Conservation (phyloP, 2,113 vertebrate genomes). For the Percina caprodes region DNA sequence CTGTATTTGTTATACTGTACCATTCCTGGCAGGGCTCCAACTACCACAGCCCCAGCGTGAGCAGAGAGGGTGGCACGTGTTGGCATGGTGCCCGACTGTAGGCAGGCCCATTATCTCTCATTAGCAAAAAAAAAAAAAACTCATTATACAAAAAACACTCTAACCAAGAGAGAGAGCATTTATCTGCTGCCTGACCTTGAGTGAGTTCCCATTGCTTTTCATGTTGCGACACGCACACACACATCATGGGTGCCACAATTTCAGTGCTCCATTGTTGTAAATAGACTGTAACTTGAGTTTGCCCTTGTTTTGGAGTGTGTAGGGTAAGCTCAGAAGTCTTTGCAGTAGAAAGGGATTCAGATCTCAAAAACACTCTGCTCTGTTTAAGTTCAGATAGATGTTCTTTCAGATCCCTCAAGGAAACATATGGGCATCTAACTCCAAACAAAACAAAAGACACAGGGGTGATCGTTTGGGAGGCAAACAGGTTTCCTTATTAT, state of each 20-base stretch:
- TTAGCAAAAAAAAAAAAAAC: slow-evolving; percentile 77
- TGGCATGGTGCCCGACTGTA: slow-evolving; percentile 79
- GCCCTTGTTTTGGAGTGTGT: slow-evolving; percentile 76
- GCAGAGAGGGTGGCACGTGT: slow-evolving; percentile 72
- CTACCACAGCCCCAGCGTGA: slow-evolving; percentile 73
- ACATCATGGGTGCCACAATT: slow-evolving; percentile 50
- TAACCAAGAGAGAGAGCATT: slow-evolving; percentile 75
- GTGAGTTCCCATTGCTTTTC: slow-evolving; percentile 78
- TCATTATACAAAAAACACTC: slow-evolving; percentile 80
- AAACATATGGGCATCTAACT: slow-evolving; percentile 77
- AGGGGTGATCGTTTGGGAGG: slow-evolving; percentile 70
- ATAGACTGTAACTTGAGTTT: slow-evolving; percentile 65
- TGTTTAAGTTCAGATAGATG: slow-evolving; percentile 70
- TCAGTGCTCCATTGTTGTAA: slow-evolving; percentile 51
- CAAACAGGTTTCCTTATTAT: slow-evolving; percentile 67
- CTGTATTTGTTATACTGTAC: slow-evolving; percentile 76
- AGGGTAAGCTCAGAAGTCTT: slow-evolving; percentile 70
- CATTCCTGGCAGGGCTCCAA: slow-evolving; percentile 78
- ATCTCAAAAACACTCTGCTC: slow-evolving; percentile 69
- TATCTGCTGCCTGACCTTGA: slow-evolving; percentile 82
- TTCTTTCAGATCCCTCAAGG: slow-evolving; percentile 70
- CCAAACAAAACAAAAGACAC: slow-evolving; percentile 69
- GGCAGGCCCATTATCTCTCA: slow-evolving; percentile 85
- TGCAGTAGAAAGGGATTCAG: slow-evolving; percentile 66
- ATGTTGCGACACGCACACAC: slow-evolving; percentile 39